Evolutionary conservation across 2,797 vertebrate genomes (phyloP), one percentile per base, ranked within the genome.

Genomic region (Apogon talboti): DNA sequence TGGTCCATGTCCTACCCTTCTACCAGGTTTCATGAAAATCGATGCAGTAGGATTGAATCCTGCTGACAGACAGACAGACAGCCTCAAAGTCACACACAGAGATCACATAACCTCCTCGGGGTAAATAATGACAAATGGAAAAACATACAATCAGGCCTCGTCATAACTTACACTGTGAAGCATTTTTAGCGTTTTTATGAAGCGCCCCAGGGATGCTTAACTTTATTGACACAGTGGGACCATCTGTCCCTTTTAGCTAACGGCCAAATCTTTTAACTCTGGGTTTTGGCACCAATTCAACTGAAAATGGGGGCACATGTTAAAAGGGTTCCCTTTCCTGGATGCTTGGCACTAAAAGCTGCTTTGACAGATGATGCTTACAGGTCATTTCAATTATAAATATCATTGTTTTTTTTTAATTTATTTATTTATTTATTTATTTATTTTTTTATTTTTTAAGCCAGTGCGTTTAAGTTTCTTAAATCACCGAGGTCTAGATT

Each of bases 191-290:
- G n/a, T 19, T 45, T 69, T 14, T 30, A 51, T 45, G 42, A 41
- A 7, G 21, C 4, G n/a, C 66, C 24, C 46, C 2, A 5, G 46
- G 24, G 62, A 51, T 13, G 42, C 41, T 53, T 30, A 51, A 83
- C 41, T 79, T 66, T 52, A 43, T 24, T 51, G 78, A 61, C 84
- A 41, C 79, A 56, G 49, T 37, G 64, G 50, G 68, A 74, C 81
- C 88, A 85, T 89, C 82, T 86, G 83, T 82, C 70, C 71, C 9
- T 62, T 35, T 45, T 5, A 33, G 30, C 74, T 44, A 38, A 3
- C 40, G 54, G 74, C 56, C 50, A 60, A 49, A 80, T 77, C 62
- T 66, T 66, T 58, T 9, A 37, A 46, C 69, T 69, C 59, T 11
- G 53, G 9, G 24, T 38, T 21, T 50, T 68, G 61, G 54, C 66